Conservation (phyloP, 2,888 invertebrate genomes). For the Athalia circularis region DNA sequence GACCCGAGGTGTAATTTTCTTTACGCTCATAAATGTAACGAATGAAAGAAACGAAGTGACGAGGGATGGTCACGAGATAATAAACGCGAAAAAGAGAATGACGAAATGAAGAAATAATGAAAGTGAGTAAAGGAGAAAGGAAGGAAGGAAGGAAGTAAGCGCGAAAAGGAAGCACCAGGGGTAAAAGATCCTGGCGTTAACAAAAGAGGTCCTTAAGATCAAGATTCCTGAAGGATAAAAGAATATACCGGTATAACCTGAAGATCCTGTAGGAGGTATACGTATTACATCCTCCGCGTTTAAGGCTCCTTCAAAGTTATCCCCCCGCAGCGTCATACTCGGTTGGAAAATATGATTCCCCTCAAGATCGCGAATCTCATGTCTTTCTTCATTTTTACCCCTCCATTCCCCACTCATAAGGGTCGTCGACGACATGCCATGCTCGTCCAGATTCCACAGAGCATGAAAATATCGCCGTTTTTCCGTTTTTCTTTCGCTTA, state of each 20-base stretch:
- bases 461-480: no score
- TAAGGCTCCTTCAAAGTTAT: constrained; percentile 30
- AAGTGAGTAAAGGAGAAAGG: constrained; percentile 46
- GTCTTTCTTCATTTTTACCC: no score
- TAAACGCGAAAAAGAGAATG: constrained; percentile 44
- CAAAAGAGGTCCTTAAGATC: constrained; percentile 40
- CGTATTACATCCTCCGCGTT: constrained; percentile 9
- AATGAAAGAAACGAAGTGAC: constrained; percentile 6
- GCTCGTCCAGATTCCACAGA: no score
- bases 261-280: no score
- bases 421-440: no score
- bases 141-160: constrained; percentile 15
- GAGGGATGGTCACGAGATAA: constrained; percentile 19
- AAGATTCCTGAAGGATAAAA: constrained; percentile 31
- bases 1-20: neutral
- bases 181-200: constrained; percentile 34
- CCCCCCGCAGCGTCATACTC: neutral
- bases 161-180: constrained; percentile 5
- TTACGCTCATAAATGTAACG: neutral
- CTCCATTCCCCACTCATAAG: no score
- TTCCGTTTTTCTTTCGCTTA: no score
- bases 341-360: constrained; percentile 27
- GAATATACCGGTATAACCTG: constrained; percentile 1
- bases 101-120: constrained; percentile 48
- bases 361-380: neutral